Base-by-base conservation (phyloP, 2,888 invertebrate species). In the Hipparchia semele region DNA sequence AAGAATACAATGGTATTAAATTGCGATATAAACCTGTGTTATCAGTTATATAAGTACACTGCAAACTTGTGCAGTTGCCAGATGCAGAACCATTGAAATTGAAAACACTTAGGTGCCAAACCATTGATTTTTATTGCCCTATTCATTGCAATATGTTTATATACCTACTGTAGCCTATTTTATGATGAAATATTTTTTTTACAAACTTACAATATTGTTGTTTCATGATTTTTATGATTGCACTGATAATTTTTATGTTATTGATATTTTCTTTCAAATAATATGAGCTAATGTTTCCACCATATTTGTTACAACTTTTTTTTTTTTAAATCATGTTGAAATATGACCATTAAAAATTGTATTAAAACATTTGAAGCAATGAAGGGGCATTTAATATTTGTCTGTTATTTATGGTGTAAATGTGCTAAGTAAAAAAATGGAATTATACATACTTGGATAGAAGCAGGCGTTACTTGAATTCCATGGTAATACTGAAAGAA, bases 41-140 rank as follows among this genome's bases (percentile, higher is more conserved):
- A 92, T 92, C 92, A 87, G 87, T 90, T 90, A 88, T 87, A 83
- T 89, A 90, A 90, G 86, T 83, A 82, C 84, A 83, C 84, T 84
- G 82, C 81, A 80, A 81, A 84, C 78, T 84, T 82, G 79, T 86
- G 81, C 80, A 78, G 80, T 86, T 86, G 84, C 83, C 80, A 81
- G 79, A 73, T 78, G 77, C 77, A 80, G 75, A 77, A 81, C 74
- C 65, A 76, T 74, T 73, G 70, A 73, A 77, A 76, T 71, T 73
- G 75, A 53, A 75, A 75, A 76, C 73, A 58, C 72, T 71, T 76
- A 72, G 73, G 68, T 78, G 80, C 79, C 79, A 79, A 80, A 78
- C 74, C 68, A 77, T 74, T 60, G 68, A 64, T 69, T 71, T 77
- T 73, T 75, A 71, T 75, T 75, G 62, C 67, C 70, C 10, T 54